Evolutionary conservation across 1,140 invertebrate genomes (phyloP).

Genomic region (Atopsyche davidsoni): DNA sequence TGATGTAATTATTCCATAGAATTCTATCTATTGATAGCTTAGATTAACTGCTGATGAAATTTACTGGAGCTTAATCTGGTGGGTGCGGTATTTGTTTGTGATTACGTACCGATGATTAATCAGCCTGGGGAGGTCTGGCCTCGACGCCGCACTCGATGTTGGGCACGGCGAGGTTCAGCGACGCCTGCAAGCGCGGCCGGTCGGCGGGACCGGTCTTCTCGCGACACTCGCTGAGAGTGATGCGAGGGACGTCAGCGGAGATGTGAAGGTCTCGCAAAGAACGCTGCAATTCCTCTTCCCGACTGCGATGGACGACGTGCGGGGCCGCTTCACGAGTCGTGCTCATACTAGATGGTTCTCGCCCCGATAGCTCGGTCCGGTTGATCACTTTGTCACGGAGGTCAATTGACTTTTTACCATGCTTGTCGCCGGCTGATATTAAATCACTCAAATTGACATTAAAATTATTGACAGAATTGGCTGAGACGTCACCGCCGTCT

Average conservation of each 20-base stretch:
- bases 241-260: slow-evolving; percentile 39
- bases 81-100: too few species aligned
- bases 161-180: slow-evolving; percentile 43
- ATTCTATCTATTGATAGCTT: not conserved
- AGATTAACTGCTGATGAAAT: too few species aligned
- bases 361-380: slow-evolving; percentile 34
- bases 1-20: not conserved
- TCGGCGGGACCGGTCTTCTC: slow-evolving; percentile 26
- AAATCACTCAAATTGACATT: slow-evolving; percentile 44
- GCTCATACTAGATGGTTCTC: slow-evolving; percentile 40
- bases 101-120: slow-evolving; percentile 9
- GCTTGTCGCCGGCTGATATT: slow-evolving; percentile 33
- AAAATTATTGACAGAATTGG: slow-evolving; percentile 35
- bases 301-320: slow-evolving; percentile 2
- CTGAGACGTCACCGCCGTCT: slow-evolving; percentile 23
- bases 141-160: slow-evolving; percentile 39
- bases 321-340: slow-evolving; percentile 29
- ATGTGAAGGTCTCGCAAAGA: slow-evolving; percentile 39
- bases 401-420: slow-evolving; percentile 8
- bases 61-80: too few species aligned
- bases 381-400: slow-evolving; percentile 32
- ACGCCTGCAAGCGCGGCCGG: slow-evolving; percentile 3
- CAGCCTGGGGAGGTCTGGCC: slow-evolving; percentile 35
- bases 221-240: slow-evolving; percentile 48
- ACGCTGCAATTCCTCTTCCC: slow-evolving; percentile 33